Evolutionary conservation across 2,888 invertebrate genomes (phyloP), one percentile per base, ranked within the genome.

Genomic region (Aspidapion aeneum): DNA sequence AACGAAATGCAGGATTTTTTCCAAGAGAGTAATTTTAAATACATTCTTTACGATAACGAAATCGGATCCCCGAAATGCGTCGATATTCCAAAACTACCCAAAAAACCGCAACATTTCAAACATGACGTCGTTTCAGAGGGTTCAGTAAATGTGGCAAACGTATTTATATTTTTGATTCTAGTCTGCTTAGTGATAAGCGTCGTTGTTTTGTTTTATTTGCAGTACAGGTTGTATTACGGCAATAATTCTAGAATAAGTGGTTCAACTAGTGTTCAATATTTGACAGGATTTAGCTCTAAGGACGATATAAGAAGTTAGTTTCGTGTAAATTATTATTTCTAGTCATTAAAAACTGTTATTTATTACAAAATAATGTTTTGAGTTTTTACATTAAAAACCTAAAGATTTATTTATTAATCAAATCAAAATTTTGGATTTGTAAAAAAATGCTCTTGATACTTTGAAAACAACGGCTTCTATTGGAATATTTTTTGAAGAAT

Each of bases 1-100:
- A 66, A 71, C 16, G 77, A 79, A 51, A 78, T 79, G 75, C 69
- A 72, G 22, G 68, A 70, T 1, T 73, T 72, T 62, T 78, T 77
- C 61, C 67, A 66, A 12, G 72, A 75, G 19, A 77, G 77, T 60
- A 77, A 75, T 62, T 74, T 78, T 61, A 74, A 75, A 62, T 77
- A 71, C 60, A 67, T 72, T 9, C 61, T 77, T 1, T 73, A 70
- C 12, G 68, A 70, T 12, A 66, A 71, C 18, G 68, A 65, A 2
- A 62, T 68, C 18, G 71, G 72, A 1, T 64, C 66, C 1, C 55
- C 67, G 2, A 72, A 70, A 61, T 75, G 74, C 50, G 65, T 72
- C 1, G 71, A 74, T 19, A 67, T 51, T 55, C 68, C 70, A 1
- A 20, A 35, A 35, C 12, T 35, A 12, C 35, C 35, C 12, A 35